These are phyloP conservation scores for Trichacis sp. DNA, from an alignment of 2,888 invertebrate species.

Conservation along the genomic window DNA sequence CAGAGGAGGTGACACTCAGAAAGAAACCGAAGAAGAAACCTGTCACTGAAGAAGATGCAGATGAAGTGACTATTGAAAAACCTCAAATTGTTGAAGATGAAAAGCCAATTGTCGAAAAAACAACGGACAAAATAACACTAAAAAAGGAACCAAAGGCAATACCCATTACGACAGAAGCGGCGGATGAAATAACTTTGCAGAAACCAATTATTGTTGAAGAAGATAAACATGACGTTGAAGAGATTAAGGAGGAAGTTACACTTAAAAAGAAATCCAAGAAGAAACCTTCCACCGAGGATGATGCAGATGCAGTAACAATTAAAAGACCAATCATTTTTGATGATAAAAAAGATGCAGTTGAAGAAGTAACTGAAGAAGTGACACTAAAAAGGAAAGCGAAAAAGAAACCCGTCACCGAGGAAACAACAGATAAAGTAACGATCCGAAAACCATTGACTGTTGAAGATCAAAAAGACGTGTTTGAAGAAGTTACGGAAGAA, in stretches of 20 bases:
- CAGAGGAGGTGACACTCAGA: conserved; percentile 72
- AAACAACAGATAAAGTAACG: conserved; percentile 18
- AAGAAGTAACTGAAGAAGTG: conserved; percentile 60
- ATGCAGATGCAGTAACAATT: conserved; percentile 47
- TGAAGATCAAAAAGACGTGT: conserved; percentile 12
- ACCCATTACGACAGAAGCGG: conserved; percentile 74
- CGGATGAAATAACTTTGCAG: conserved; percentile 49
- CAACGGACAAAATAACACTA: conserved; percentile 77
- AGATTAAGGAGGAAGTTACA: conserved; percentile 67
- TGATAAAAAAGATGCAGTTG: conserved; percentile 54
- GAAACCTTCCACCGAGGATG: conserved; percentile 47
- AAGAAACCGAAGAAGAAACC: conserved; percentile 65
- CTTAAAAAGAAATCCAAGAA: conserved; percentile 42
- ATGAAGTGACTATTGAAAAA: conserved; percentile 81
- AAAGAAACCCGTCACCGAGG: conserved; percentile 8
- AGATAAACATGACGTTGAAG: conserved; percentile 55
- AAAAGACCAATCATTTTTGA: conserved; percentile 64
- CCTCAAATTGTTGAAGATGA: conserved; percentile 63
- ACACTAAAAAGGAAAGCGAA: conserved; percentile 12
- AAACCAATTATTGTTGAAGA: conserved; percentile 14
- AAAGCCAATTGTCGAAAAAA: conserved; percentile 74
- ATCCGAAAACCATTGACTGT: conserved; percentile 8
- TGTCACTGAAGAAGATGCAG: conserved; percentile 73
- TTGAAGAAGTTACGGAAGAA: conserved; percentile 68
- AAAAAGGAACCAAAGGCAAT: conserved; percentile 68